Evolutionary conservation across 2,888 invertebrate genomes (phyloP).

Genomic region (Cybosia mesomella): DNA sequence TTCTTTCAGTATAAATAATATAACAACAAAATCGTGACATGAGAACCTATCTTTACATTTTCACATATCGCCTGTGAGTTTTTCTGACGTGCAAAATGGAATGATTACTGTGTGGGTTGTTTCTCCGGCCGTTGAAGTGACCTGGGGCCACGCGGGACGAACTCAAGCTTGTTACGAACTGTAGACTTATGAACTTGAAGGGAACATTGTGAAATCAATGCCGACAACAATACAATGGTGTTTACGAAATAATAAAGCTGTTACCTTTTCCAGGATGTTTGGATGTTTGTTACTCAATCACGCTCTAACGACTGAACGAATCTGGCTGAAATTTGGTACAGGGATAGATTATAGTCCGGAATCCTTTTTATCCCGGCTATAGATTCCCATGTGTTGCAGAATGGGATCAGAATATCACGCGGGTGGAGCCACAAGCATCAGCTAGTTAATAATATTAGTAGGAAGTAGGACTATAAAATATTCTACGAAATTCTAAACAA

Average conservation of each 20-base stretch:
- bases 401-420: too few species aligned
- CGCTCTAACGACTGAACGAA: too few species aligned
- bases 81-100: constrained; percentile 44
- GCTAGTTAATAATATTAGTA: too few species aligned
- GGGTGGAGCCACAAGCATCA: too few species aligned
- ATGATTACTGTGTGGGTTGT: constrained; percentile 42
- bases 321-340: too few species aligned
- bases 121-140: constrained; percentile 30
- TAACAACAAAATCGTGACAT: constrained; percentile 18
- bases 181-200: constrained; percentile 7
- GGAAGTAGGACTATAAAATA: too few species aligned
- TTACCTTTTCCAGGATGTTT: too few species aligned
- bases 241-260: not conserved
- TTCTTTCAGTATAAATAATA: constrained; percentile 12
- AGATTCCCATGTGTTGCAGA: too few species aligned
- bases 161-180: constrained; percentile 30
- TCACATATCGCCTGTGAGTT: constrained; percentile 34
- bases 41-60: constrained; percentile 13
- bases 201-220: not conserved
- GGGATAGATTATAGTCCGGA: too few species aligned
- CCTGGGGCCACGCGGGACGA: constrained; percentile 36
- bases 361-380: too few species aligned
- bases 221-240: not conserved
- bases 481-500: too few species aligned
- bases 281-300: too few species aligned